Evolutionary conservation across 2,113 vertebrate species (phyloP).

Genomic region (Fukomys damarensis): DNA sequence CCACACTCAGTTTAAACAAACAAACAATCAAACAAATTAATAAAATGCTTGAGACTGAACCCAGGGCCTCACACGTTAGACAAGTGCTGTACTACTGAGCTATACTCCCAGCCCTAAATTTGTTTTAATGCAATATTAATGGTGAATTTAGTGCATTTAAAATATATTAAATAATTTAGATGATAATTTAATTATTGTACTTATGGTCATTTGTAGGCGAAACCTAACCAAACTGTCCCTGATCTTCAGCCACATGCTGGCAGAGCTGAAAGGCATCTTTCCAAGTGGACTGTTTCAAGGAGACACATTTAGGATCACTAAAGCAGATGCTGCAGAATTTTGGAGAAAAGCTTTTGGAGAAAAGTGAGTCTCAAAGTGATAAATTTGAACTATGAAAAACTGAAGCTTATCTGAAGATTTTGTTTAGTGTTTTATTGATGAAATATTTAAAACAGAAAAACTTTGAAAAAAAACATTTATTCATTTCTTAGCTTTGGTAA

Average conservation of each 20-base stretch:
- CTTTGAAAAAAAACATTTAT: not conserved
- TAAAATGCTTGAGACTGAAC: not conserved
- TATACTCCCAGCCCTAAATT: not conserved
- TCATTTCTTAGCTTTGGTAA: conserved; percentile 18
- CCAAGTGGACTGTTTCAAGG: conserved; percentile 97
- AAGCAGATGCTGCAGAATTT: conserved; percentile 98
- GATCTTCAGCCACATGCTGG: conserved; percentile 99
- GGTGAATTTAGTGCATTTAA: conserved; percentile 8
- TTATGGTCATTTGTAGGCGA: conserved; percentile 86
- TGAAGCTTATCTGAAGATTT: not conserved
- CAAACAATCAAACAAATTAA: not conserved
- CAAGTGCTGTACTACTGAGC: not conserved
- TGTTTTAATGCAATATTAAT: not conserved
- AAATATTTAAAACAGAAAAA: conserved; percentile 34
- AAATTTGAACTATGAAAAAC: conserved; percentile 22
- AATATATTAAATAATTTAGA: not conserved
- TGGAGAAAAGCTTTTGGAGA: conserved; percentile 98
- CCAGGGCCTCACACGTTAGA: not conserved
- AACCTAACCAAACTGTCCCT: conserved; percentile 98
- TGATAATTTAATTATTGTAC: conserved; percentile 10
- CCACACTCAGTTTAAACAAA: too few species aligned
- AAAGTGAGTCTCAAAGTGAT: conserved; percentile 90
- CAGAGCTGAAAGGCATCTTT: conserved; percentile 98
- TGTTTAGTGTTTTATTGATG: not conserved
- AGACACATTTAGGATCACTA: conserved; percentile 98